Base-by-base conservation (phyloP, 2,797 vertebrate species). In the Steatocranus sp. region DNA sequence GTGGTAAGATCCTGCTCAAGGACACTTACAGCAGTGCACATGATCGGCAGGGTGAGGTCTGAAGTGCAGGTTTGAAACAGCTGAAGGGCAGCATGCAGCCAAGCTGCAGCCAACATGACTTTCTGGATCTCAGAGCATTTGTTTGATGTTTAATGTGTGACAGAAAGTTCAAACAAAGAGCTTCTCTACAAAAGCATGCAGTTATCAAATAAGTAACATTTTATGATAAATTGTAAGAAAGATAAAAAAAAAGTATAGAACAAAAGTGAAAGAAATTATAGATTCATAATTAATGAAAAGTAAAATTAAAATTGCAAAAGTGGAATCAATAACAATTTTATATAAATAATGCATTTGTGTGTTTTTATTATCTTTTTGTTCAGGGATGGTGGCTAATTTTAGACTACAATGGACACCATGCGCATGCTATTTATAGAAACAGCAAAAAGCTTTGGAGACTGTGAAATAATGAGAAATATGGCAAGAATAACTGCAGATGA, bases 371-470 rank as follows among this genome's bases (percentile, higher is more conserved):
- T 48, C 68, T 32, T 46, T 76, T 80, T 74, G 83, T 48, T 34
- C 41, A 46, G 58, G 4, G 36, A 56, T 36, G 53, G 81, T 32
- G 34, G 79, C 77, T 87, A 84, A 84, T 58, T 88, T 77, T 90
- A 84, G 25, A 18, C 25, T 70, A 11, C 66, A 46, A 46, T 27
- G 43, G 41, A 48, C 41, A 48, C 41, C 6, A 27, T 73, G 23
- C 5, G 7, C 41, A 18, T 18, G 66, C 10, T 48, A 73, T 73
- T 48, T 48, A 11, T 73, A 30, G 41, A 30, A 48, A 30, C 41
- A 73, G 41, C 43, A 30, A 48, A 46, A n/a, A n/a, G 25, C 9
- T 73, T 30, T 48, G 23, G 25, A 43, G 41, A 46, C 41, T 46
- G 41, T 18, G 41, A 70, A 48, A 46, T 18, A 48, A 48, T 48